Conservation (phyloP, 2,797 vertebrate species). For the Chelidonichthys spinosus region DNA sequence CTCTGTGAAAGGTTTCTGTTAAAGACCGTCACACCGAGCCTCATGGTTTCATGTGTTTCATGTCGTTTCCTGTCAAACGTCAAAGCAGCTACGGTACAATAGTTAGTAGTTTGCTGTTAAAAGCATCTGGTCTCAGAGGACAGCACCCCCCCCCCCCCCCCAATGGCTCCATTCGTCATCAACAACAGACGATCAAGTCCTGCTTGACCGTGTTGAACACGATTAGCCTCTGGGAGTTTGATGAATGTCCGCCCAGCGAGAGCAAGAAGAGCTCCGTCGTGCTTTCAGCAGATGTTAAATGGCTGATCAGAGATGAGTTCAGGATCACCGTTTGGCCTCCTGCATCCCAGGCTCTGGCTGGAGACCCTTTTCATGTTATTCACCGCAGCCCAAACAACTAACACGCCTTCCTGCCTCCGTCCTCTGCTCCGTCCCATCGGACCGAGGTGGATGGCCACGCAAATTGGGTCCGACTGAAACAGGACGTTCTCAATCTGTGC, state of each 20-base stretch:
- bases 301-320: slow-evolving; percentile 55
- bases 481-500: slow-evolving; percentile 84
- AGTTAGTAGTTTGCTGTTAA: slow-evolving; percentile 44
- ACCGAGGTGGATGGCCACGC: slow-evolving; percentile 72
- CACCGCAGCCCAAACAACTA: slow-evolving; percentile 61
- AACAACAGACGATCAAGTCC: slow-evolving; percentile 56
- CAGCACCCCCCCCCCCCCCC: slow-evolving; percentile 40
- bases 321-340: slow-evolving; percentile 19
- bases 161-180: slow-evolving; percentile 71
- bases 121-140: slow-evolving; percentile 52
- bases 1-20: slow-evolving; percentile 11
- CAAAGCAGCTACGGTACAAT: neutral
- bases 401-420: slow-evolving; percentile 67
- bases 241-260: slow-evolving; percentile 44
- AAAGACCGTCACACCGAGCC: slow-evolving; percentile 19
- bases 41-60: neutral
- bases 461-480: slow-evolving; percentile 83
- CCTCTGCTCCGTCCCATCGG: slow-evolving; percentile 71
- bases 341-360: slow-evolving; percentile 42
- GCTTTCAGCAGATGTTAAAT: slow-evolving; percentile 56
- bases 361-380: slow-evolving; percentile 55
- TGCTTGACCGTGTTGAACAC: slow-evolving; percentile 55
- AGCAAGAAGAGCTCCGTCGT: slow-evolving; percentile 48
- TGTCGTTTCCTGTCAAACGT: neutral
- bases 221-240: slow-evolving; percentile 64